These are phyloP conservation scores for Drosophila mayaguana DNA, from an alignment of 2,888 invertebrate species.

Conservation along the genomic window DNA sequence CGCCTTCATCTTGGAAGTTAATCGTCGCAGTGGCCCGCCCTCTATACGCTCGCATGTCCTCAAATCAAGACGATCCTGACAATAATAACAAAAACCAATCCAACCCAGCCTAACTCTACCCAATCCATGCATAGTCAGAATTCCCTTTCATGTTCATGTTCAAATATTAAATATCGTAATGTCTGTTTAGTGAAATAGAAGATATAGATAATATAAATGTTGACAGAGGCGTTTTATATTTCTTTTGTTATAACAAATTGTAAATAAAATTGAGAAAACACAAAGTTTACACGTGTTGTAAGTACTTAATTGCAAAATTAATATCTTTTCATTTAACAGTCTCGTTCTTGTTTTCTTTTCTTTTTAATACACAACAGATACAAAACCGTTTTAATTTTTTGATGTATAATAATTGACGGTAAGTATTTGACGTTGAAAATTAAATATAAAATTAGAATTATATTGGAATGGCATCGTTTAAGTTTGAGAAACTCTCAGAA, in stretches of 20 bases:
- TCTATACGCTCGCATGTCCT: slow-evolving; percentile 86
- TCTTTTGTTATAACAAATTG: slow-evolving; percentile 59
- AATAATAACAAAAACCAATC: neutral
- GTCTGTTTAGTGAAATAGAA: slow-evolving; percentile 33
- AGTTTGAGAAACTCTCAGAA: slow-evolving; percentile 51
- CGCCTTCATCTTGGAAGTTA: slow-evolving; percentile 95
- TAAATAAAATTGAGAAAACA: slow-evolving; percentile 66
- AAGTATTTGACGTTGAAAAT: slow-evolving; percentile 18
- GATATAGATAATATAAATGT: slow-evolving; percentile 16
- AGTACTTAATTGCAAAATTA: slow-evolving; percentile 58
- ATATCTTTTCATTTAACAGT: slow-evolving; percentile 55
- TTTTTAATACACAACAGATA: slow-evolving; percentile 36
- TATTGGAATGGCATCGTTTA: slow-evolving; percentile 77
- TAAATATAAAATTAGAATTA: slow-evolving; percentile 39
- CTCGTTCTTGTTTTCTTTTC: slow-evolving; percentile 36
- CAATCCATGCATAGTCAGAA: neutral
- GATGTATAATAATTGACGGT: slow-evolving; percentile 65
- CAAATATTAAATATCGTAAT: slow-evolving; percentile 27
- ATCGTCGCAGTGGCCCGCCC: slow-evolving; percentile 91
- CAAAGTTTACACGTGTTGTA: slow-evolving; percentile 34
- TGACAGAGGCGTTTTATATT: slow-evolving; percentile 46
- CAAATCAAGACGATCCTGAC: slow-evolving; percentile 79
- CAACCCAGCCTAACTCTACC: neutral
- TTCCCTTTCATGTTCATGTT: slow-evolving; percentile 11
- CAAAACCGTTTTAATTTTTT: neutral